Percentiles rank a stretch among this genome's conserved stretches.
phyloP scores from a whole-genome alignment of 2,888 invertebrate genomes.

The Eilema caniola region DNA sequence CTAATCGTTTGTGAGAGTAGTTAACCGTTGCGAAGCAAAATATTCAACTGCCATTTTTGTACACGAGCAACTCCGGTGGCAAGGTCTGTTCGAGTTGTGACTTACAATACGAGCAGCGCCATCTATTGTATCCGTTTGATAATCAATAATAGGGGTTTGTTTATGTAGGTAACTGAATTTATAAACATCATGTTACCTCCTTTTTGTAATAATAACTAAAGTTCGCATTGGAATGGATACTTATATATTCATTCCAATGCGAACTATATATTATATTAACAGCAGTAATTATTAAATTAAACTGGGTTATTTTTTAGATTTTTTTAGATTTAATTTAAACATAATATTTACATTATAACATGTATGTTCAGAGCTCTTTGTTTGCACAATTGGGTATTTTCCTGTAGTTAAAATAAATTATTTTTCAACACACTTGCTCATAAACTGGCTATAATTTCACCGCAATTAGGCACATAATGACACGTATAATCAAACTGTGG shows the following conservation, averaged over 20 bases:
- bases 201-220: conserved; percentile 21
- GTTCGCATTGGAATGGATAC: neutral
- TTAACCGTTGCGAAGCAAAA: conserved; percentile 76
- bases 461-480: no score
- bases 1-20: conserved; percentile 49
- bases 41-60: conserved; percentile 86
- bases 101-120: conserved; percentile 82
- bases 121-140: conserved; percentile 83
- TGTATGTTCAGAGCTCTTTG: no score
- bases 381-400: no score
- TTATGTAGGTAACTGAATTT: conserved; percentile 55
- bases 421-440: no score
- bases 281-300: neutral
- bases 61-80: conserved; percentile 84
- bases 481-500: no score
- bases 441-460: no score
- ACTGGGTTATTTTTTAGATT: neutral
- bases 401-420: no score
- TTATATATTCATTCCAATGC: no score
- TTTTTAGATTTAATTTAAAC: no score
- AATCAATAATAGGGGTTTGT: conserved; percentile 76
- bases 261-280: neutral
- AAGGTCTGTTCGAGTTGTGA: conserved; percentile 81
- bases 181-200: conserved; percentile 40
- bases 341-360: no score